Evolutionary conservation across 2,113 vertebrate genomes (phyloP).

Genomic region (Channa maculata): DNA sequence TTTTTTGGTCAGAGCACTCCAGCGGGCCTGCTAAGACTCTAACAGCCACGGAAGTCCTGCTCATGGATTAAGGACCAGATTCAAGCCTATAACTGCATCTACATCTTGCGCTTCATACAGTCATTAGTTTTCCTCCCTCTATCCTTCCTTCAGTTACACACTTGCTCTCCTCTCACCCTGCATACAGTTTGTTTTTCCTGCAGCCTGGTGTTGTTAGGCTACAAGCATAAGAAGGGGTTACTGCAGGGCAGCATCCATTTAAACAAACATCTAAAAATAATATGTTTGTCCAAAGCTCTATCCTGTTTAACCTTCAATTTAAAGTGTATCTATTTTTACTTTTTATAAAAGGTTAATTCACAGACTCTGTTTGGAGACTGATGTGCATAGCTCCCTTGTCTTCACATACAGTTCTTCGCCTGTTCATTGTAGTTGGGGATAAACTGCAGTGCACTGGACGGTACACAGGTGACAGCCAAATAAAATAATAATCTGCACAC

Average conservation of each 20-base stretch:
- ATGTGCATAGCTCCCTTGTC: constrained; percentile 9
- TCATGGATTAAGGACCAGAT: constrained; percentile 33
- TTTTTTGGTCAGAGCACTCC: constrained; percentile 43
- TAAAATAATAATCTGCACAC: constrained; percentile 25
- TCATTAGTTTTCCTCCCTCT: not conserved
- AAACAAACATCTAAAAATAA: constrained; percentile 10
- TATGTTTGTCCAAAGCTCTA: not conserved
- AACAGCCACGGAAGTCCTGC: constrained; percentile 17
- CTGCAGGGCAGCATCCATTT: constrained; percentile 38
- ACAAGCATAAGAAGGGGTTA: constrained; percentile 43
- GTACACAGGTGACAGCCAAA: constrained; percentile 66
- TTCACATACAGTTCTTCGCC: constrained; percentile 2
- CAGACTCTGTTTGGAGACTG: not conserved
- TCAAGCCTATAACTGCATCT: not conserved
- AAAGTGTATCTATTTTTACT: not conserved
- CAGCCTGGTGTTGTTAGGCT: constrained; percentile 28
- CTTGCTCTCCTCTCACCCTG: constrained; percentile 24
- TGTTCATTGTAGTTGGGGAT: constrained; percentile 14
- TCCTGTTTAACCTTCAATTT: not conserved
- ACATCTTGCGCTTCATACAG: constrained; percentile 16
- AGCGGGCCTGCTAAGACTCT: not conserved
- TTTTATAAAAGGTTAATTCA: constrained; percentile 1
- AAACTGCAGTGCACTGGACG: constrained; percentile 68
- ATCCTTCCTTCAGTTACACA: constrained; percentile 47
- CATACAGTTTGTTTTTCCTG: constrained; percentile 46